A percentile compares a stretch with the other conserved stretches of the same genome.
Conservation (phyloP, 1,140 invertebrate genomes). For the Atta cephalotes region DNA sequence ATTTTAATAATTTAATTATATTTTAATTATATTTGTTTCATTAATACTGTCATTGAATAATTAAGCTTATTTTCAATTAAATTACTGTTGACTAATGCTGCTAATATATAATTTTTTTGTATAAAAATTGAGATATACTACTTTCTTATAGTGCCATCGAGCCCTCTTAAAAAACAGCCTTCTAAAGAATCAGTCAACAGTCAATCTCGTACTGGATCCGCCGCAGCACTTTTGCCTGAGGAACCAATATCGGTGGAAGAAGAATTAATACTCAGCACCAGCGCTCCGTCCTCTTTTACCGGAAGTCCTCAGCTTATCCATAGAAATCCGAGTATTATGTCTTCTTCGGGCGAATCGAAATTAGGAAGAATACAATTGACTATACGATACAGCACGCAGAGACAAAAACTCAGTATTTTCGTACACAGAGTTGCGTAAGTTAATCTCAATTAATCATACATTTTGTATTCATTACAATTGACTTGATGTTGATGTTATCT, state of each 20-base stretch:
- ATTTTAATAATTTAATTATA: too few species aligned
- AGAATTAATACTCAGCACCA: slow-evolving; percentile 68
- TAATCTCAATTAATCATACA: slow-evolving; percentile 22
- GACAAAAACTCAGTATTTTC: slow-evolving; percentile 93
- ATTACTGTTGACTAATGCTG: too few species aligned
- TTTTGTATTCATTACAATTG: background rate
- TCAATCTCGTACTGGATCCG: slow-evolving; percentile 76
- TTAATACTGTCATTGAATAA: too few species aligned
- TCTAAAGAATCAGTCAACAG: slow-evolving; percentile 84
- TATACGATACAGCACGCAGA: slow-evolving; percentile 93
- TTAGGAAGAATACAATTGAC: slow-evolving; percentile 94
- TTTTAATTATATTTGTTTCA: too few species aligned
- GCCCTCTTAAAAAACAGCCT: slow-evolving; percentile 81
- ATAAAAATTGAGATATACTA: too few species aligned
- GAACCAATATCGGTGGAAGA: slow-evolving; percentile 78
- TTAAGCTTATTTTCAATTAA: too few species aligned
- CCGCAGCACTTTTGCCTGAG: slow-evolving; percentile 68
- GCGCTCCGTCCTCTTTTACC: slow-evolving; percentile 66
- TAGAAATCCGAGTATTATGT: slow-evolving; percentile 85
- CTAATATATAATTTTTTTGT: too few species aligned
- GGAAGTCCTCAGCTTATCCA: slow-evolving; percentile 79
- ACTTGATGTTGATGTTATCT: background rate
- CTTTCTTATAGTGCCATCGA: slow-evolving; percentile 77
- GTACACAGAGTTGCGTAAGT: slow-evolving; percentile 96
- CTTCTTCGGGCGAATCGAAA: slow-evolving; percentile 89